phyloP scores from a whole-genome alignment of 1,140 invertebrate species.

The Piezodorus guildinii region DNA sequence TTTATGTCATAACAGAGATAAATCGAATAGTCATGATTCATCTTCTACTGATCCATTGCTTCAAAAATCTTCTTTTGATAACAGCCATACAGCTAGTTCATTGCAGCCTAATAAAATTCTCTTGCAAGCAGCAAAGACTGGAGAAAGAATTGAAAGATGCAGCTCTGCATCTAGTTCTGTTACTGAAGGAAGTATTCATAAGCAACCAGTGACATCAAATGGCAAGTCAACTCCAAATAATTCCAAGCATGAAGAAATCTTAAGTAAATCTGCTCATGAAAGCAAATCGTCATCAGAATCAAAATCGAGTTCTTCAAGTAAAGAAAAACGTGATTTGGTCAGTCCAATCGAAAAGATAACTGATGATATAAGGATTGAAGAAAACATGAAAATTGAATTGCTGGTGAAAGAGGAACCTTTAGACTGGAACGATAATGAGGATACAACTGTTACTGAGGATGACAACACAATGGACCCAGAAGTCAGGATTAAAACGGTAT shows the following conservation, averaged over 20 bases:
- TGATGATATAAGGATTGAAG: conserved; percentile 24
- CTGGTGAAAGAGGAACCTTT: conserved; percentile 54
- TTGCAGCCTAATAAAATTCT: background rate
- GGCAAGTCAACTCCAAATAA: background rate
- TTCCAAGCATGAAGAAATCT: background rate
- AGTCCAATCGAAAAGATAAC: background rate
- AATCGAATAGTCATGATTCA: conserved; percentile 11
- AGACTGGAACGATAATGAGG: conserved; percentile 42
- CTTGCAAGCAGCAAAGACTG: background rate
- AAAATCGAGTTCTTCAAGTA: background rate
- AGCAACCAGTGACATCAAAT: background rate
- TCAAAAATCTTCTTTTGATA: background rate
- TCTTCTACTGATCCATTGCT: background rate
- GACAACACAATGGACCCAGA: conserved; percentile 31
- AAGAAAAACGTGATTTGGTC: too few species aligned
- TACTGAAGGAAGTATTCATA: background rate
- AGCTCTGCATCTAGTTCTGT: background rate
- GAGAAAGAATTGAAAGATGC: background rate
- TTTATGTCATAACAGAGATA: conserved; percentile 26
- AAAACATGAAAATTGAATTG: conserved; percentile 35
- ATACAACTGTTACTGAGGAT: conserved; percentile 12
- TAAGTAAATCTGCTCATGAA: too few species aligned
- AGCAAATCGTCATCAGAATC: background rate
- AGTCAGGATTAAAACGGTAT: conserved; percentile 24
- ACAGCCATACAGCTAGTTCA: background rate